Conservation (phyloP, 2,888 invertebrate species). For the Brenthis ino region DNA sequence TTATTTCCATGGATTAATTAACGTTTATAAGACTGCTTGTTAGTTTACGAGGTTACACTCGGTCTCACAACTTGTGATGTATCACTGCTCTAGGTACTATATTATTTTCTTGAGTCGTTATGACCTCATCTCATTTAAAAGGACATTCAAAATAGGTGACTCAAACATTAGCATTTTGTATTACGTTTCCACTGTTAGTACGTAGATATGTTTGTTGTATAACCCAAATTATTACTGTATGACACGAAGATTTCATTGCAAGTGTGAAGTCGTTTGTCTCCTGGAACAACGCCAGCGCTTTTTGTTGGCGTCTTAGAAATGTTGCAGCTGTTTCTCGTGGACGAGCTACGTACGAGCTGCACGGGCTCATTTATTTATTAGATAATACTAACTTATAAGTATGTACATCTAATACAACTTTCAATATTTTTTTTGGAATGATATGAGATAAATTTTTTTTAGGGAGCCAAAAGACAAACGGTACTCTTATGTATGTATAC, state of each 20-base stretch:
- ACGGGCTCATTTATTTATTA: background rate
- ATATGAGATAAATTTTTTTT: too few relatives aligned
- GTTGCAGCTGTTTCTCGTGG: slow-evolving; percentile 20
- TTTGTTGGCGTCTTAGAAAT: slow-evolving; percentile 18
- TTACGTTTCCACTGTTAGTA: too few relatives aligned
- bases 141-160: too few relatives aligned
- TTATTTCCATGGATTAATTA: slow-evolving; percentile 22
- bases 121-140: too few relatives aligned
- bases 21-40: slow-evolving; percentile 1
- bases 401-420: background rate
- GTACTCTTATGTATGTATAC: too few relatives aligned
- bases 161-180: too few relatives aligned
- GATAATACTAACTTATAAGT: too few relatives aligned
- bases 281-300: slow-evolving; percentile 25
- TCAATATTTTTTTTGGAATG: background rate
- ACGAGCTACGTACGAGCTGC: too few relatives aligned
- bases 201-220: background rate
- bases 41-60: background rate
- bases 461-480: too few relatives aligned
- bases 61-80: background rate
- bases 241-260: slow-evolving; percentile 20
- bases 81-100: too few relatives aligned
- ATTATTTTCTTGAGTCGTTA: too few relatives aligned
- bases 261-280: slow-evolving; percentile 32
- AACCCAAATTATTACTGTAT: background rate